A percentile compares a stretch with the other conserved stretches of the same genome.
Conservation (phyloP, 2,113 vertebrate genomes). For the Calidris pygmaea region DNA sequence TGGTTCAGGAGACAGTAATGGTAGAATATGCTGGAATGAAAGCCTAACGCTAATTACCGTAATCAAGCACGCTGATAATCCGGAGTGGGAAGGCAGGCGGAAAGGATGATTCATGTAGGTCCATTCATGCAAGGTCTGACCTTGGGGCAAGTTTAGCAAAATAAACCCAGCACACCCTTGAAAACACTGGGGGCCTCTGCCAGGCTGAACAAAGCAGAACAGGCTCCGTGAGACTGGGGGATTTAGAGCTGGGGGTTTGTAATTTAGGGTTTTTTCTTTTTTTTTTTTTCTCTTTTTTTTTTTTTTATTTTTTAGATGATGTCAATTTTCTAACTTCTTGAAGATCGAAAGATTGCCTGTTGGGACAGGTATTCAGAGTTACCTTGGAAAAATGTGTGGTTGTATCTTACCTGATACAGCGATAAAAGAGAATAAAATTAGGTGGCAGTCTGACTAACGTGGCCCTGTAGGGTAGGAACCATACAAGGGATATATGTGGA, state of each 20-base stretch:
- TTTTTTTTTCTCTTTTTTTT: background rate
- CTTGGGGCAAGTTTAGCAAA: slow-evolving; percentile 54
- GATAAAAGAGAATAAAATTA: background rate
- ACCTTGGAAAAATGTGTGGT: background rate
- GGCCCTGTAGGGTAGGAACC: background rate
- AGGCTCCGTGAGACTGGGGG: background rate
- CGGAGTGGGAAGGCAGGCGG: slow-evolving; percentile 5
- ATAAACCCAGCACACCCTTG: slow-evolving; percentile 24
- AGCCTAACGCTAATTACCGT: background rate
- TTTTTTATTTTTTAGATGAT: background rate
- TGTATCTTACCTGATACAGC: background rate
- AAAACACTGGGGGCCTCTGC: slow-evolving; percentile 11
- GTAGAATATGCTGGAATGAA: background rate
- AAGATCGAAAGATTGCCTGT: background rate
- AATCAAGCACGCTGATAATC: slow-evolving; percentile 19
- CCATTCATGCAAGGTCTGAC: slow-evolving; percentile 41
- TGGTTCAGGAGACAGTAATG: background rate
- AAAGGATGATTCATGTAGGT: slow-evolving; percentile 61
- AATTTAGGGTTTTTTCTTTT: background rate
- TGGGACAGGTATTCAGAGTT: background rate
- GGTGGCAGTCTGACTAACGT: background rate
- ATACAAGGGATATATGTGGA: background rate
- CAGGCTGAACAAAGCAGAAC: background rate
- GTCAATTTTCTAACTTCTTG: background rate
- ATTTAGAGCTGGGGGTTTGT: background rate